phyloP scores from a whole-genome alignment of 2,113 vertebrate genomes.

The Microtus ochrogaster region DNA sequence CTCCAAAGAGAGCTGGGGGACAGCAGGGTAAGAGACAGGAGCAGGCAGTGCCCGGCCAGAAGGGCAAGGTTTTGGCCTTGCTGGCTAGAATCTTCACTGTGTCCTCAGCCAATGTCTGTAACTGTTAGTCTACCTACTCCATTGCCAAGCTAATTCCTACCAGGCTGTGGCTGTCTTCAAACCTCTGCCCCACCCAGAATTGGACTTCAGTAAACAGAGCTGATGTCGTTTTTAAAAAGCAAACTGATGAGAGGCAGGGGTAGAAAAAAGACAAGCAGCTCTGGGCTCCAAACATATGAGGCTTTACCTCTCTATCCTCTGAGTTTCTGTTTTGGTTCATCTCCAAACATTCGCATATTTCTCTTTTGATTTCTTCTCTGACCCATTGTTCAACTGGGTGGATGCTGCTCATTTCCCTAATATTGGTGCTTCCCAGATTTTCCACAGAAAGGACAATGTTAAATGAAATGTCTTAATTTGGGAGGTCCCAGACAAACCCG shows the following conservation, averaged over 20 bases:
- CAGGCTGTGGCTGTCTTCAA: not conserved
- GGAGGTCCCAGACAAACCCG: not conserved
- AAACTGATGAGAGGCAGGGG: not conserved
- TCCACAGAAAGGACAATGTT: slow-evolving; percentile 16
- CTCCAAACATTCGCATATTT: slow-evolving; percentile 27
- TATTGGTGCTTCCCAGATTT: slow-evolving; percentile 46
- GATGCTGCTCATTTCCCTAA: not conserved
- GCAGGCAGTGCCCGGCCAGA: not conserved
- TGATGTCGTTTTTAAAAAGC: not conserved
- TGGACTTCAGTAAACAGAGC: not conserved
- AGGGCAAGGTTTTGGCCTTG: not conserved
- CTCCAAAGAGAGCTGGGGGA: not conserved
- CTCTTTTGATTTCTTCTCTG: slow-evolving; percentile 22
- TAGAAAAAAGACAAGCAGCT: not conserved
- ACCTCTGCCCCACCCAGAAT: not conserved
- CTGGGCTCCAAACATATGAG: not conserved
- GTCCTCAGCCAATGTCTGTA: not conserved
- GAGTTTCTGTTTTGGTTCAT: not conserved
- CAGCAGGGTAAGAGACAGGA: not conserved
- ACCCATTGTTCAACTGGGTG: not conserved
- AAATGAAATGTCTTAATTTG: not conserved
- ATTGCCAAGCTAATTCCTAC: not conserved
- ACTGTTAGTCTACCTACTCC: not conserved
- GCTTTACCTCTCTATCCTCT: not conserved
- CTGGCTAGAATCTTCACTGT: not conserved